These are phyloP conservation scores for Hydra vulgaris DNA, from an alignment of 30 jellyfish, hydroid and myxozoan species.

Conservation along the genomic window DNA sequence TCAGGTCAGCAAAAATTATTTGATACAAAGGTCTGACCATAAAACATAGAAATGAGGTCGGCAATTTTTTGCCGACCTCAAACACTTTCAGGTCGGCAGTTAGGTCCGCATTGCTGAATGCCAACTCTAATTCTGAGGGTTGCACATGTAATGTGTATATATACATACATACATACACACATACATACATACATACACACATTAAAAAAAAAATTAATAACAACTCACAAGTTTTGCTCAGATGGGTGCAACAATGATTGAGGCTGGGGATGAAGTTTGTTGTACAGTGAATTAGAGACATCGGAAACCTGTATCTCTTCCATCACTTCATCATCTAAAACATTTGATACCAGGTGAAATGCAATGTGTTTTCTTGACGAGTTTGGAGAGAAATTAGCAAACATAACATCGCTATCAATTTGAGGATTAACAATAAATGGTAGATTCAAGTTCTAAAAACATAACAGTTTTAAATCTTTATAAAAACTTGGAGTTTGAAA, in stretches of 20 bases:
- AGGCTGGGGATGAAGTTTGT: constrained; percentile 59
- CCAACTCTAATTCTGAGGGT: no score
- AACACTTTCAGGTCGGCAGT: no score
- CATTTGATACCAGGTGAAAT: constrained; percentile 68
- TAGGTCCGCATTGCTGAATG: no score
- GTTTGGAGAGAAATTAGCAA: constrained; percentile 46
- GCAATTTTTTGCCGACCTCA: no score
- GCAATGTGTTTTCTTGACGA: constrained; percentile 75
- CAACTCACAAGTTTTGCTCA: constrained; percentile 4
- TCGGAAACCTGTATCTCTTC: constrained; percentile 88
- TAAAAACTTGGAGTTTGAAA: no score
- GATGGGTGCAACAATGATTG: constrained; percentile 17
- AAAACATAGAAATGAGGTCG: no score
- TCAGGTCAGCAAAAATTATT: no score
- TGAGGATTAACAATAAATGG: constrained; percentile 27
- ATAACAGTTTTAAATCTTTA: no score
- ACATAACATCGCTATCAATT: constrained; percentile 17
- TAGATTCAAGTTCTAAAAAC: constrained; percentile 20
- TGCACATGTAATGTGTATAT: no score
- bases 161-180: no score
- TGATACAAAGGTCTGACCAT: no score
- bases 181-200: no score
- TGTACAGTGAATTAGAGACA: constrained; percentile 45
- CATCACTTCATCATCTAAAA: constrained; percentile 77
- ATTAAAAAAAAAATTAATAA: background rate